Evolutionary conservation across 1,140 invertebrate species (phyloP).

Genomic region (Triops cancriformis): DNA sequence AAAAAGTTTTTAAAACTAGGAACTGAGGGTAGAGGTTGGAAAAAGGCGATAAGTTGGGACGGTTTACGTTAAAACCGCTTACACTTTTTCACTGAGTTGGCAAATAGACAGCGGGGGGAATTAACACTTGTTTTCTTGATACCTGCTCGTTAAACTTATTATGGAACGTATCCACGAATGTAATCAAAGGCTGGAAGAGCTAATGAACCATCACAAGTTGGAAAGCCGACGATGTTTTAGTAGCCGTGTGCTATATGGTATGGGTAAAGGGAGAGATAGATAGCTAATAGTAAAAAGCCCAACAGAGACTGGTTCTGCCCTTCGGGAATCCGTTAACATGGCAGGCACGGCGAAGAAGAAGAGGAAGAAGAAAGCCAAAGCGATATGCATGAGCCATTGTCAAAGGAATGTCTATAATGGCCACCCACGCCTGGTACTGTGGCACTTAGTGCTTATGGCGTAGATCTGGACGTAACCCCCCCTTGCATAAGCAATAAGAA

Average conservation of each 20-base stretch:
- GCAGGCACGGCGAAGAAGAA: not conserved
- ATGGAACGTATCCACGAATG: not conserved
- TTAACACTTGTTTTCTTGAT: not conserved
- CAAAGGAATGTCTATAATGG: not conserved
- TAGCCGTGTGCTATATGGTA: conserved; percentile 1
- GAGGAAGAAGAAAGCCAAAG: not conserved
- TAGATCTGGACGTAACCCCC: not conserved
- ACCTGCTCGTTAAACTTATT: not conserved
- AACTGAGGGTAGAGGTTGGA: not conserved
- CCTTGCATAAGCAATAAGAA: not conserved
- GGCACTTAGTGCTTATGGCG: not conserved
- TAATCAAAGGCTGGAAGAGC: not conserved
- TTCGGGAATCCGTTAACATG: not conserved
- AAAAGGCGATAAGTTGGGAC: not conserved
- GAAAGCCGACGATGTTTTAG: conserved; percentile 13
- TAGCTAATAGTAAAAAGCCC: not conserved
- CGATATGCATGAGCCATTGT: not conserved
- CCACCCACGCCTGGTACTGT: not conserved
- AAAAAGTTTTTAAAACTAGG: not conserved
- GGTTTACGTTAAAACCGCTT: not conserved
- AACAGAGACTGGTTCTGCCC: not conserved
- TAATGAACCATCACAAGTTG: conserved; percentile 4
- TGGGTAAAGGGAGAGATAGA: not conserved
- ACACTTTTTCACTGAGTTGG: conserved; percentile 2
- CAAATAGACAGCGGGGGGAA: not conserved